phyloP scores from a whole-genome alignment of 2,113 vertebrate genomes.

The Mesembrinibis cayennensis region DNA sequence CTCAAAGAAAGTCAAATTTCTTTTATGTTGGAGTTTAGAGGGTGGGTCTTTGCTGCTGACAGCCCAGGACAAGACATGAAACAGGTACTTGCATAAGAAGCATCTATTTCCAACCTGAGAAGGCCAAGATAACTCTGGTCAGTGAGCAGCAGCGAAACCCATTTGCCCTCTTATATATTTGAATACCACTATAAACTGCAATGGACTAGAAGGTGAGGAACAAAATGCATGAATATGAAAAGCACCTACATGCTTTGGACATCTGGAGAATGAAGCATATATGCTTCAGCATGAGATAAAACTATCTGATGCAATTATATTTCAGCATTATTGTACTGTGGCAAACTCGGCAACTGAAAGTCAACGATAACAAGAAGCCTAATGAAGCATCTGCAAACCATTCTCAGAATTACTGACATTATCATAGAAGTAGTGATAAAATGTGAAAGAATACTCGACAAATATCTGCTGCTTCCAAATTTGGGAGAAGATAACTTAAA shows the following conservation, averaged over 20 bases:
- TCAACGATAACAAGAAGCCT: neutral
- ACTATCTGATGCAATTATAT: slow-evolving; percentile 15
- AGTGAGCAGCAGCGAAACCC: neutral
- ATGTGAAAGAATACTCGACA: neutral
- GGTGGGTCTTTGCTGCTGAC: neutral
- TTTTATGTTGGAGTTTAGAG: neutral
- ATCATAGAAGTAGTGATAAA: slow-evolving; percentile 1
- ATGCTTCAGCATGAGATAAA: neutral
- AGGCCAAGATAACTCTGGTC: neutral
- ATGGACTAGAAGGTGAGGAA: neutral
- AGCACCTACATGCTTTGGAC: neutral
- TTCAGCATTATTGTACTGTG: neutral
- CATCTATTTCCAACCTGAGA: neutral
- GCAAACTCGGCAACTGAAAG: slow-evolving; percentile 2
- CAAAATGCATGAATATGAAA: neutral
- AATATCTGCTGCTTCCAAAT: neutral
- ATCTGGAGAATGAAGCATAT: neutral
- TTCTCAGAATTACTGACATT: neutral
- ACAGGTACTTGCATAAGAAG: neutral
- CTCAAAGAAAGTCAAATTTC: neutral
- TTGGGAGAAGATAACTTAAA: neutral
- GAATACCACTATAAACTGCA: neutral
- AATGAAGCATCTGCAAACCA: slow-evolving; percentile 5
- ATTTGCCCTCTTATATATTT: neutral
- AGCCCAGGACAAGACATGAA: neutral